Percentiles rank a stretch among this genome's conserved stretches.
These are phyloP conservation scores for Meleagris gallopavo DNA, from an alignment of 2,113 vertebrate species.

Conservation along the genomic window DNA sequence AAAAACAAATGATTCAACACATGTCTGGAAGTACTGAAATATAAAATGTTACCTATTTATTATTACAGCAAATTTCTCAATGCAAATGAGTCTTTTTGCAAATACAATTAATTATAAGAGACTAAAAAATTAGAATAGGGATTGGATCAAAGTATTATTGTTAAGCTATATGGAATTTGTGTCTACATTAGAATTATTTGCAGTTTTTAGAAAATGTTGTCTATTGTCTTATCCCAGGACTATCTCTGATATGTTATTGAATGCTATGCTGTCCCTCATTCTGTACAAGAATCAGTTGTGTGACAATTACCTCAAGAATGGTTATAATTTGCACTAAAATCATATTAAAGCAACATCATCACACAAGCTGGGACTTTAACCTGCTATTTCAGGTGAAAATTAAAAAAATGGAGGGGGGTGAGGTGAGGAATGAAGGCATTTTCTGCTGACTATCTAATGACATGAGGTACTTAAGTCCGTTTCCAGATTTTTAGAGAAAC, in stretches of 20 bases:
- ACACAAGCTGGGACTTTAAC: not conserved
- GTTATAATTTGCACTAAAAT: not conserved
- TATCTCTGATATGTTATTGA: not conserved
- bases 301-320: not conserved
- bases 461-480: not conserved
- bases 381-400: not conserved
- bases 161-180: not conserved
- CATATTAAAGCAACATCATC: not conserved
- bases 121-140: not conserved
- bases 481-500: not conserved
- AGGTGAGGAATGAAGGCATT: not conserved
- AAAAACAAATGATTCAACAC: not conserved
- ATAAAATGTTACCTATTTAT: not conserved
- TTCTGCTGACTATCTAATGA: not conserved
- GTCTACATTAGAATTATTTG: not conserved
- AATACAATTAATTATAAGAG: not conserved
- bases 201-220: not conserved
- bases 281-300: not conserved
- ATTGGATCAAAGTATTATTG: not conserved
- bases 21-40: not conserved
- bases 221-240: not conserved
- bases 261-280: not conserved
- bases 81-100: not conserved
- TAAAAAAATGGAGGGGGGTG: not conserved
- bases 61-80: not conserved